Percentiles rank a stretch among this genome's conserved stretches.
Evolutionary conservation across 2,888 invertebrate species (phyloP).

Genomic region (Drosophila gaucha): DNA sequence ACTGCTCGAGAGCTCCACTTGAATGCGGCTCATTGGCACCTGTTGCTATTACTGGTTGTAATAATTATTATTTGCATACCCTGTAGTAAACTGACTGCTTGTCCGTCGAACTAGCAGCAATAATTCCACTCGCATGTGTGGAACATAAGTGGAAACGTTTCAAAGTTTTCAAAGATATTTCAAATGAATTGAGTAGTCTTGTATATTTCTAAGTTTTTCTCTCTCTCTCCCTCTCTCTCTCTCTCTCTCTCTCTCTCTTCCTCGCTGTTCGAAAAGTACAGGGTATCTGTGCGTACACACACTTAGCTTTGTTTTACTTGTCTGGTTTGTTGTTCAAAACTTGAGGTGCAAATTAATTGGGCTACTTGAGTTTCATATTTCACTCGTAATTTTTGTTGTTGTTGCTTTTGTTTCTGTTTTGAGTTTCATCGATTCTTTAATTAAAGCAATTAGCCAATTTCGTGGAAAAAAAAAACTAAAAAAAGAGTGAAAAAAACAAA

Average conservation of each 20-base stretch:
- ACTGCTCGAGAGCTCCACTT: conserved; percentile 23
- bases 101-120: too few relatives aligned
- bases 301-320: not conserved
- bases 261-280: too few relatives aligned
- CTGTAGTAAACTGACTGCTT: too few relatives aligned
- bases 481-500: not conserved
- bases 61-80: conserved; percentile 14
- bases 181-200: too few relatives aligned
- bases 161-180: too few relatives aligned
- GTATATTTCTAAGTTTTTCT: not conserved
- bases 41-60: conserved; percentile 23
- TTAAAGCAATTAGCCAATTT: conserved; percentile 76
- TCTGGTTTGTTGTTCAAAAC: conserved; percentile 6
- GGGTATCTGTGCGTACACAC: not conserved
- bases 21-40: conserved; percentile 39
- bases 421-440: conserved; percentile 59
- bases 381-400: conserved; percentile 30
- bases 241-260: not conserved
- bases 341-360: conserved; percentile 71
- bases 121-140: too few relatives aligned
- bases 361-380: conserved; percentile 56
- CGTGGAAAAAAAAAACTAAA: conserved; percentile 27
- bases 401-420: conserved; percentile 21
- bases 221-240: not conserved
- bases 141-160: too few relatives aligned